Percentiles rank a stretch among this genome's conserved stretches.
phyloP scores from a whole-genome alignment of 2,797 vertebrate species.

The Etheostoma nigrum region DNA sequence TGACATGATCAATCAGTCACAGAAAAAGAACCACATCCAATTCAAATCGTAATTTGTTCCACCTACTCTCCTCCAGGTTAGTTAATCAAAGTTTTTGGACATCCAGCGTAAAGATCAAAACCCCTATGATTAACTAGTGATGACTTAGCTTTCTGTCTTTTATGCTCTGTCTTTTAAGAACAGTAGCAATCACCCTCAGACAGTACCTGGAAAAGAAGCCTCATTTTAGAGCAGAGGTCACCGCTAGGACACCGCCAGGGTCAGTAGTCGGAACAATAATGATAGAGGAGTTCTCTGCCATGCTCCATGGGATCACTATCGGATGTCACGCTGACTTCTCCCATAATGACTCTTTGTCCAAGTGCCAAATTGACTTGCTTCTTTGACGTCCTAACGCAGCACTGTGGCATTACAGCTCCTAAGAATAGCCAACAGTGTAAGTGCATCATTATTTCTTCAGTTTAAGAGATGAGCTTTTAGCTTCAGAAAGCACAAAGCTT shows the following conservation, averaged over 20 bases:
- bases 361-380: constrained; percentile 58
- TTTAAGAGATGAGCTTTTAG: constrained; percentile 26
- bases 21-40: constrained; percentile 29
- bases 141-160: constrained; percentile 1
- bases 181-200: constrained; percentile 22
- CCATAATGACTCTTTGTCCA: constrained; percentile 61
- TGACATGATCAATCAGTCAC: constrained; percentile 29
- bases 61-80: neutral
- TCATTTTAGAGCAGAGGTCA: constrained; percentile 50
- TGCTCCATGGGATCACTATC: constrained; percentile 45
- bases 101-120: neutral
- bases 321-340: constrained; percentile 60
- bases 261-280: constrained; percentile 34
- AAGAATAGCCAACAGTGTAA: constrained; percentile 25
- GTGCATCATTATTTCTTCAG: constrained; percentile 40
- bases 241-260: constrained; percentile 33
- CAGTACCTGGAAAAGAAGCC: neutral
- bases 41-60: constrained; percentile 31
- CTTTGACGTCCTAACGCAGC: constrained; percentile 58
- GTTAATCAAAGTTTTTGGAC: constrained; percentile 13
- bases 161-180: constrained; percentile 17
- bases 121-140: neutral
- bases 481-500: constrained; percentile 10
- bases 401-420: constrained; percentile 27
- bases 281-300: constrained; percentile 13